Conservation (phyloP, 2,113 vertebrate genomes). For the Diadophis punctatus region DNA sequence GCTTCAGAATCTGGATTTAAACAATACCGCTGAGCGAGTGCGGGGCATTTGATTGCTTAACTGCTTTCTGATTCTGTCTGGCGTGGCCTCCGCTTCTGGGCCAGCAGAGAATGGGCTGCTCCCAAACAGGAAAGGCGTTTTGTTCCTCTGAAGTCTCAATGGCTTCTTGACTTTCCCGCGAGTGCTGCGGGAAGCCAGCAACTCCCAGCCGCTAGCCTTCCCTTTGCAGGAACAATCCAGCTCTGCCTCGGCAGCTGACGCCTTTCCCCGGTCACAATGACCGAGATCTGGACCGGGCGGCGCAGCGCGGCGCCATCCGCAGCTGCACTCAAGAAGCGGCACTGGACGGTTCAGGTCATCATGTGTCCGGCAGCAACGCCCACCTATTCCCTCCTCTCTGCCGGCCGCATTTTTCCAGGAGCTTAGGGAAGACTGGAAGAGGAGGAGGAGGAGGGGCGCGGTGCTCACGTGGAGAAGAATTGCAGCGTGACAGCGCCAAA, state of each 20-base stretch:
- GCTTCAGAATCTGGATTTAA: no score
- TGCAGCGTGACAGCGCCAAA: accelerated
- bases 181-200: no score
- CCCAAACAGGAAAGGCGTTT: neutral
- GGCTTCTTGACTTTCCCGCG: neutral
- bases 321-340: neutral
- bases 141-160: neutral
- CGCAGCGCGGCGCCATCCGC: neutral
- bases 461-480: neutral
- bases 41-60: no score
- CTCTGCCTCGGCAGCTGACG: neutral
- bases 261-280: slow-evolving; percentile 14
- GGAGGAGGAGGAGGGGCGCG: neutral
- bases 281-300: neutral
- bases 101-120: neutral
- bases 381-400: neutral
- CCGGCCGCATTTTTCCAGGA: accelerated
- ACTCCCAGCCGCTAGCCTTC: neutral
- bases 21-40: neutral
- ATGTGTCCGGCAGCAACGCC: neutral
- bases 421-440: neutral
- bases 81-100: neutral
- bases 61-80: neutral
- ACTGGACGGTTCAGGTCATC: slow-evolving; percentile 5
- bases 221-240: neutral